Percentiles rank a stretch among this genome's conserved stretches.
phyloP scores from a whole-genome alignment of 2,888 invertebrate species.

The Phyllotreta striolata region DNA sequence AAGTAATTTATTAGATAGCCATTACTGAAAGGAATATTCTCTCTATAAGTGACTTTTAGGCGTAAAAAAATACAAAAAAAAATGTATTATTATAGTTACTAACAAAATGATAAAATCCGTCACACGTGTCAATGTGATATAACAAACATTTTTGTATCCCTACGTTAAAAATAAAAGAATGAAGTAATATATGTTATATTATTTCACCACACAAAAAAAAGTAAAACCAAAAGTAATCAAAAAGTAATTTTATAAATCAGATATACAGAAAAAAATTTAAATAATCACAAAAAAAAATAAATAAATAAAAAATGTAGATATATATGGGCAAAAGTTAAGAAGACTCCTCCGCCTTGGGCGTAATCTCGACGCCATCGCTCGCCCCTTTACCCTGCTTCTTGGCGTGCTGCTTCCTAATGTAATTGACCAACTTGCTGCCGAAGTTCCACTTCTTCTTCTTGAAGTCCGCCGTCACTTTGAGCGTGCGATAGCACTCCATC shows the following conservation, averaged over 20 bases:
- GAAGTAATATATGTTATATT: too few relatives aligned
- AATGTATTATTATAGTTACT: slow-evolving; percentile 31
- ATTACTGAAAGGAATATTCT: slow-evolving; percentile 33
- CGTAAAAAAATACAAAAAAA: slow-evolving; percentile 25
- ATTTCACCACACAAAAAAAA: background rate
- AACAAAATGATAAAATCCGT: slow-evolving; percentile 52
- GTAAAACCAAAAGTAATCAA: background rate
- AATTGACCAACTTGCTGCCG: slow-evolving; percentile 48
- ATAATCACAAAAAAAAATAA: background rate
- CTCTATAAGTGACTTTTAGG: slow-evolving; percentile 39
- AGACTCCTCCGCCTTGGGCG: slow-evolving; percentile 25
- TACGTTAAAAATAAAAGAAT: slow-evolving; percentile 52
- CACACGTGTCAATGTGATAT: slow-evolving; percentile 57
- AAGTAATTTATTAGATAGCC: slow-evolving; percentile 41
- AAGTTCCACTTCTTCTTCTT: slow-evolving; percentile 52
- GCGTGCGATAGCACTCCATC: slow-evolving; percentile 43
- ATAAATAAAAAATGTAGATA: background rate
- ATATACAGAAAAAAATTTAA: slow-evolving; percentile 7
- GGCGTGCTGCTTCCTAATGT: slow-evolving; percentile 44
- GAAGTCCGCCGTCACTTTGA: slow-evolving; percentile 41
- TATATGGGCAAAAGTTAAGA: slow-evolving; percentile 19
- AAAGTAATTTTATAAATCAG: background rate
- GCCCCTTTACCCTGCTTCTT: slow-evolving; percentile 37
- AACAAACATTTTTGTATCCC: slow-evolving; percentile 56
- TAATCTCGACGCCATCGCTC: slow-evolving; percentile 33